Evolutionary conservation across 2,888 invertebrate species (phyloP), one percentile per base, ranked within the genome.

Genomic region (Adineta ricciae): DNA sequence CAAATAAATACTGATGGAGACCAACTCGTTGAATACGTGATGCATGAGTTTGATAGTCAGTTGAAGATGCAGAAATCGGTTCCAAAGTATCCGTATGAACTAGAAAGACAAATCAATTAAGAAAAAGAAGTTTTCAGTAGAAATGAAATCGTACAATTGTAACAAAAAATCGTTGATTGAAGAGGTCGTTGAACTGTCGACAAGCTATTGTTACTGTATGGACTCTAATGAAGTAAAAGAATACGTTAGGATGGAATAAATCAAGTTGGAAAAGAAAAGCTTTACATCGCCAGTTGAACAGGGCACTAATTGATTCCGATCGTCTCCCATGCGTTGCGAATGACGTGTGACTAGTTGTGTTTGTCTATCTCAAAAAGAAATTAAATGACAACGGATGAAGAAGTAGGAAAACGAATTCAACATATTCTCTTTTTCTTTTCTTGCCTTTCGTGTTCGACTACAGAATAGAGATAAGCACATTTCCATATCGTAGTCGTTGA

Each of bases 1-100:
- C 78, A 78, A 78, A 78, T 41, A 78, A 78, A 78, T 78, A 78
- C 41, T 78, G 38, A 78, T 78, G 41, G n/a, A 41, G 38, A n/a
- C 78, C 41, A 78, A 41, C 41, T 0, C 78, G 38, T 41, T 41
- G 41, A 41, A 78, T 78, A 78, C 78, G 78, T 78, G 32, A 64
- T 32, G 64, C 27, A 32, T 64, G 64, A 32, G 32, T 64, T 19
- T 64, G 32, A 64, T 36, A 64, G 32, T 64, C 64, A 11, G 64
- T 2, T 32, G 64, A 64, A 19, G 64, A 19, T 64, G 64, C 27
- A 32, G 64, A 64, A 1, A 64, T 64, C 7, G 64, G 27, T 19
- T 64, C 64, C 64, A 64, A 64, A 36, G 64, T 64, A 64, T 64
- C 64, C 4, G 16, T 32, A 32, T 32, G 64, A 64, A 64, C 64